Evolutionary conservation across 2,113 vertebrate genomes (phyloP).

Genomic region (Etheostoma cragini): DNA sequence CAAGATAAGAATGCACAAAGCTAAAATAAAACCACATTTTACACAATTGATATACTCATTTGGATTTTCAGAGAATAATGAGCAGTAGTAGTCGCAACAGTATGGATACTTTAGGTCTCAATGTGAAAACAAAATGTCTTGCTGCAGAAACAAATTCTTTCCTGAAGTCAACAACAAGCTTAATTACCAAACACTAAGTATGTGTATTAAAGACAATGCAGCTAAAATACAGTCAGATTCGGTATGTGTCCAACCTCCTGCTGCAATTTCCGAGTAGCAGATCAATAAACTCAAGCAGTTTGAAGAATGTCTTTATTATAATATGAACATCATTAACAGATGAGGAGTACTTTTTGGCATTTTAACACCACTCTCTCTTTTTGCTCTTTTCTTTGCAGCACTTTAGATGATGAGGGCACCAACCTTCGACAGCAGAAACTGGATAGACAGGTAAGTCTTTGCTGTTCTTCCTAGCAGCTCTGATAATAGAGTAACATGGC

Average conservation of each 20-base stretch:
- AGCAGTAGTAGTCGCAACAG: neutral
- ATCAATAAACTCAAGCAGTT: neutral
- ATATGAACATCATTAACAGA: neutral
- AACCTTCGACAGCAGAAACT: conserved; percentile 97
- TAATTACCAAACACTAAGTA: conserved; percentile 11
- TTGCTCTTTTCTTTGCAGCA: conserved; percentile 85
- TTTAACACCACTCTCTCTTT: neutral
- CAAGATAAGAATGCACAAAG: neutral
- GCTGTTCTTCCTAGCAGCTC: neutral
- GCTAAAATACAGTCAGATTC: neutral
- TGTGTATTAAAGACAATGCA: conserved; percentile 9
- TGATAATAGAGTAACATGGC: conserved; percentile 15
- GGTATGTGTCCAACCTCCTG: neutral
- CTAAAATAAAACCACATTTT: neutral
- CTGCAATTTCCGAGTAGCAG: neutral
- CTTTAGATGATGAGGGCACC: conserved; percentile 97
- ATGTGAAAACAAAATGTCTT: conserved; percentile 16
- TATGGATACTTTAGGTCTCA: conserved; percentile 10
- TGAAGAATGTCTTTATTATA: conserved; percentile 5
- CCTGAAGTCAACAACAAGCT: neutral
- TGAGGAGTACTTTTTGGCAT: neutral
- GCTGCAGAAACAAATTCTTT: conserved; percentile 6
- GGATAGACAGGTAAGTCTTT: conserved; percentile 92
- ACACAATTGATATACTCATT: neutral
- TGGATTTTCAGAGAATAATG: neutral